These are phyloP conservation scores for Trichonephila clavata DNA, from an alignment of 1,140 invertebrate genomes.

Conservation along the genomic window DNA sequence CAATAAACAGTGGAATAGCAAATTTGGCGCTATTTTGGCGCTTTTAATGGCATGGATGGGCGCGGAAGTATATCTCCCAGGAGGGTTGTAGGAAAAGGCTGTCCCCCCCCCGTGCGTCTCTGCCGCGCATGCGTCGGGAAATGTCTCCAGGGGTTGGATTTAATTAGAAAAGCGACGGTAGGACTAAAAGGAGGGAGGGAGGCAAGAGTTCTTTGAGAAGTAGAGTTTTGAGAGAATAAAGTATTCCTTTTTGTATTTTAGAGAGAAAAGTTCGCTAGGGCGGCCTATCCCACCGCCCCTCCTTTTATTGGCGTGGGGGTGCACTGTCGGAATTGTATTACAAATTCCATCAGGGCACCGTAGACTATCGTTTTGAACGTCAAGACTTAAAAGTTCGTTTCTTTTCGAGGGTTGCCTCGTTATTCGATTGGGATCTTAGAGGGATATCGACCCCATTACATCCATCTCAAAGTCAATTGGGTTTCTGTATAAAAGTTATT, in stretches of 20 bases:
- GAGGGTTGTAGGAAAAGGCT: conserved; percentile 26
- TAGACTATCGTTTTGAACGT: not conserved
- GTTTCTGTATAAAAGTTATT: too few relatives aligned
- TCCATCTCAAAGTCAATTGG: too few relatives aligned
- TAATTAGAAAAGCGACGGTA: conserved; percentile 69
- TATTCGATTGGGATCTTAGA: not conserved
- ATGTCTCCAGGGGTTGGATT: conserved; percentile 48
- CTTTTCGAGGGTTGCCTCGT: not conserved
- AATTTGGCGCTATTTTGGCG: conserved; percentile 70
- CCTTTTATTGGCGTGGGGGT: conserved; percentile 46
- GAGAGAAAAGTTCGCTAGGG: conserved; percentile 16
- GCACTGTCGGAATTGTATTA: not conserved
- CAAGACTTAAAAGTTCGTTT: not conserved
- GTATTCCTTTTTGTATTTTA: conserved; percentile 52
- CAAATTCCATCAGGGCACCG: conserved; percentile 12
- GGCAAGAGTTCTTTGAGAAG: conserved; percentile 35
- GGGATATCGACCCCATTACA: not conserved
- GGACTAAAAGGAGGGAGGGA: conserved; percentile 3
- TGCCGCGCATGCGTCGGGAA: conserved; percentile 19
- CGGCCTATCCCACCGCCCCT: not conserved
- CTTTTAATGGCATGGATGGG: conserved; percentile 63
- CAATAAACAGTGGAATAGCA: conserved; percentile 72
- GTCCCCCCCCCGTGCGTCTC: not conserved
- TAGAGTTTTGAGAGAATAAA: not conserved
- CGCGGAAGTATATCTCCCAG: conserved; percentile 63